Evolutionary conservation across 1,140 invertebrate genomes (phyloP).

Genomic region (Pachyrhynchus sulphureomaculatus): DNA sequence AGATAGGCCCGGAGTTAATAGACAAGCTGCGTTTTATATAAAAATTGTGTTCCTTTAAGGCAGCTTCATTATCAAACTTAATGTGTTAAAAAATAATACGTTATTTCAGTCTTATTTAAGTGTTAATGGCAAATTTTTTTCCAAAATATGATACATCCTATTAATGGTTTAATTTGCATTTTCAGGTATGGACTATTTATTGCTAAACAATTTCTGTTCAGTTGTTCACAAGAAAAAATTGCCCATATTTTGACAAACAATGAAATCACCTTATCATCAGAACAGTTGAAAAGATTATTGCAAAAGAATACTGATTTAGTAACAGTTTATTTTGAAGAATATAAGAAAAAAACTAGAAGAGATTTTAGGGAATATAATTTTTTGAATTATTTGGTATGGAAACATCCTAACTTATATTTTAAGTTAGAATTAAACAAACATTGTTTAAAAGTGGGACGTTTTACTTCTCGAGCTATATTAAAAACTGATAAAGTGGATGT

Average conservation of each 20-base stretch:
- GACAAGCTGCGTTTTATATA: too few species aligned
- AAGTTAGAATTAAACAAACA: not conserved
- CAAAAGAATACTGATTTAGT: slow-evolving; percentile 1
- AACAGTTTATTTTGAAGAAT: slow-evolving; percentile 9
- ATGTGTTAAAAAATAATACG: too few species aligned
- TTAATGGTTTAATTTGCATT: too few species aligned
- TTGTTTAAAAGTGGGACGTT: not conserved
- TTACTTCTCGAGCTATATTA: not conserved
- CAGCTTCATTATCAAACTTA: too few species aligned
- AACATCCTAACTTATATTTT: too few species aligned
- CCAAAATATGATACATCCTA: too few species aligned
- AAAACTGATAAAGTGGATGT: not conserved
- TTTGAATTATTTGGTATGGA: slow-evolving; percentile 1
- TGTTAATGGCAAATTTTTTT: not conserved
- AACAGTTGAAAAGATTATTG: slow-evolving; percentile 11
- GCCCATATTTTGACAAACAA: not conserved
- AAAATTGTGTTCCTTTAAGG: too few species aligned
- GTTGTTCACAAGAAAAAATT: slow-evolving; percentile 2
- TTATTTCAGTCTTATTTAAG: too few species aligned
- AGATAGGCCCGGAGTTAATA: too few species aligned
- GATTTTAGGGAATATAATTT: slow-evolving; percentile 1
- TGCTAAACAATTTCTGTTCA: too few species aligned
- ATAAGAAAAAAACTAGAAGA: not conserved
- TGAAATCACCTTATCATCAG: not conserved
- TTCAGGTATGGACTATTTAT: slow-evolving; percentile 13